Evolutionary conservation across 2,113 vertebrate genomes (phyloP).

Genomic region (Paracyprichromis sp.): DNA sequence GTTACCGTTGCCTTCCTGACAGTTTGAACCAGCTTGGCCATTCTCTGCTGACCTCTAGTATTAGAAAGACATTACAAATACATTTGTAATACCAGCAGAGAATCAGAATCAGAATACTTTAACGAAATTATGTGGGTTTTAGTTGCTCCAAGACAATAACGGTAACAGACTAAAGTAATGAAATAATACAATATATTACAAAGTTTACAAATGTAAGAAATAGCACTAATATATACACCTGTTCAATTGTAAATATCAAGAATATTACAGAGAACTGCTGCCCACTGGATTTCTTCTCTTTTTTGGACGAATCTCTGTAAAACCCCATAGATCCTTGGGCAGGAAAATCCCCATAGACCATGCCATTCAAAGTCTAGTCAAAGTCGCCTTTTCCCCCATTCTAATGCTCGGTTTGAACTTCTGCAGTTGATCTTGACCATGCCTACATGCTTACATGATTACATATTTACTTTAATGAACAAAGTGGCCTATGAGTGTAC

Average conservation of each 20-base stretch:
- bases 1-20: background rate
- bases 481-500: too few relatives aligned
- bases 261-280: background rate
- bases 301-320: too few relatives aligned
- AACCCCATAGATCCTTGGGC: too few relatives aligned
- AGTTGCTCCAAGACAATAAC: background rate
- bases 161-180: background rate
- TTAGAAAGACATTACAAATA: background rate
- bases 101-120: background rate
- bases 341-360: too few relatives aligned
- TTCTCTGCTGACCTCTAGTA: background rate
- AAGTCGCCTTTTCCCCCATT: too few relatives aligned
- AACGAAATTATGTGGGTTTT: background rate
- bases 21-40: background rate
- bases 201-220: background rate
- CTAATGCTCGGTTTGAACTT: too few relatives aligned
- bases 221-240: background rate
- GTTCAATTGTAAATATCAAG: background rate
- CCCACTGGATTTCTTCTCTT: too few relatives aligned
- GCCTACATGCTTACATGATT: too few relatives aligned
- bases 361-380: too few relatives aligned
- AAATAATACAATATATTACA: background rate
- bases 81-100: background rate
- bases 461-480: too few relatives aligned
- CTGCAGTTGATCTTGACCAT: too few relatives aligned